Base-by-base conservation (phyloP, 1,140 invertebrate genomes). In the Riptortus pedestris region DNA sequence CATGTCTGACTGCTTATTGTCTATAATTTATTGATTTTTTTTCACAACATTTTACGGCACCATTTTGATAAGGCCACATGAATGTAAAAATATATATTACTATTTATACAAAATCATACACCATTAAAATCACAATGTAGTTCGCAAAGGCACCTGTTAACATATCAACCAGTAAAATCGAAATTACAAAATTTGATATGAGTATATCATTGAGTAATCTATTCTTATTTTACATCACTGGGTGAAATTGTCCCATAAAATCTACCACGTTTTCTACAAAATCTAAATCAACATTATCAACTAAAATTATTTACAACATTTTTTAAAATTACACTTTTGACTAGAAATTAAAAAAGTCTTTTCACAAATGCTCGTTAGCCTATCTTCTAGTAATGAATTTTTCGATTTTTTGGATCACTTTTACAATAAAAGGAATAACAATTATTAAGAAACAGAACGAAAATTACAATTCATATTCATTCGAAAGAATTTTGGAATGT, bases 261-360 rank as follows among this genome's bases (percentile, higher is more conserved):
- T 38, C 31, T 38, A 38, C 31, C 5, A 7, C 31, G 31, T 5
- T 38, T 38, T 14, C 31, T 38, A 38, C 31, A 38, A 38, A 38
- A 38, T 38, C 31, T 38, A 38, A 38, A 7, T 38, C 31, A 24
- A 55, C 51, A 55, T 55, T 55, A 55, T 55, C 0, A 55, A 55
- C 51, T 55, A 38, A 38, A 38, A 38, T n/a, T 38, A 38, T 38
- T 7, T 38, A 38, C 31, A 38, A 38, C 14, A 7, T 38, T 14
- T 7, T 38, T 7, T 7, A 38, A 64, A 63, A 64, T 64, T 58
- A 48, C 52, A 64, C 55, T 51, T 63, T 63, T 63, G 51, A 55
- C 63, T 64, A 64, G 63, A 64, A 59, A 64, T 26, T 58, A 64
- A 64, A 59, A 64, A 64, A 64, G 63, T 64, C 63, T 64, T 64